Evolutionary conservation across 1,140 invertebrate species (phyloP).

Genomic region (Drosophila funebris): DNA sequence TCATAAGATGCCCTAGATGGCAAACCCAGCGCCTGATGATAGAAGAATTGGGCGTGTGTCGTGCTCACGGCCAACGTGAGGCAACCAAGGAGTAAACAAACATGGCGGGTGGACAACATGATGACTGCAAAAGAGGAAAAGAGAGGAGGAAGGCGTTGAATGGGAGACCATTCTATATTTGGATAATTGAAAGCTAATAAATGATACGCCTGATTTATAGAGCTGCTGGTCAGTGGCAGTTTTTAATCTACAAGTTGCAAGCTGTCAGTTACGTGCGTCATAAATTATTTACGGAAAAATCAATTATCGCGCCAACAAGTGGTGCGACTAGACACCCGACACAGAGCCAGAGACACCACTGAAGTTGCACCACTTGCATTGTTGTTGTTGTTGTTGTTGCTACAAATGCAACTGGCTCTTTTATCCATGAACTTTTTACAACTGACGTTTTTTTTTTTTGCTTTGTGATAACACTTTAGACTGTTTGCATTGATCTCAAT

Average conservation of each 20-base stretch:
- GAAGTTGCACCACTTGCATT: slow-evolving; percentile 1
- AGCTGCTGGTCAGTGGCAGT: slow-evolving; percentile 59
- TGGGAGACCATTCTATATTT: slow-evolving; percentile 37
- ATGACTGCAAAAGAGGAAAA: slow-evolving; percentile 27
- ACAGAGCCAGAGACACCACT: slow-evolving; percentile 8
- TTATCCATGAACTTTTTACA: slow-evolving; percentile 70
- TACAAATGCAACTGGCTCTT: slow-evolving; percentile 10
- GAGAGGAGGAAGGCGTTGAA: slow-evolving; percentile 22
- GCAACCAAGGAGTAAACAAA: slow-evolving; percentile 41
- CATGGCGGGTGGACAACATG: slow-evolving; percentile 61
- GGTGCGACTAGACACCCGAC: slow-evolving; percentile 41
- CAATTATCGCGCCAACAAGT: slow-evolving; percentile 72
- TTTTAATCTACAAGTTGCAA: slow-evolving; percentile 65
- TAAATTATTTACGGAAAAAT: slow-evolving; percentile 82
- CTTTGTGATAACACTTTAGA: slow-evolving; percentile 67
- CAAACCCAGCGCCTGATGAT: slow-evolving; percentile 59
- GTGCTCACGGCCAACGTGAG: slow-evolving; percentile 34
- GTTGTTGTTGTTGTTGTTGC: slow-evolving; percentile 24
- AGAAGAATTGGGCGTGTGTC: slow-evolving; percentile 63
- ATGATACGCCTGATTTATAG: slow-evolving; percentile 71
- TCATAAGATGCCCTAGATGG: slow-evolving; percentile 32
- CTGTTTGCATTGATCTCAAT: slow-evolving; percentile 30
- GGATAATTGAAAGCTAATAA: slow-evolving; percentile 61
- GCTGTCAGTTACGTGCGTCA: slow-evolving; percentile 77
- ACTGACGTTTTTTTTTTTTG: slow-evolving; percentile 37